Base-by-base conservation (phyloP, 2,888 invertebrate species). In the Andrena haemorrhoa region DNA sequence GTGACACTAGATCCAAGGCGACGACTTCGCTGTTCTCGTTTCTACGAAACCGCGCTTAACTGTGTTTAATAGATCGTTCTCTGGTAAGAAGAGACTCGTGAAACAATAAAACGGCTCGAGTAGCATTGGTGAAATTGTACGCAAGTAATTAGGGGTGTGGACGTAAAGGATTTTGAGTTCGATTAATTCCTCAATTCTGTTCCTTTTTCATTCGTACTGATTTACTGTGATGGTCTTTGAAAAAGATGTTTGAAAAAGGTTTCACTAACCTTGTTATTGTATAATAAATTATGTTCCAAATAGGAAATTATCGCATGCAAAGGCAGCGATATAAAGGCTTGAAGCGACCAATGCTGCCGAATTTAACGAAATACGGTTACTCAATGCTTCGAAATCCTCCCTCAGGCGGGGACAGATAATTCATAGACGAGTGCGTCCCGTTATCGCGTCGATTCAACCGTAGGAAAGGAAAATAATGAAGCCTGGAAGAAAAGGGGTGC, bases 401-500 rank as follows among this genome's bases (percentile, higher is more conserved):
- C 26, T 12, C 35, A 47, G 33, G 29, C 23, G 35, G 33, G n/a
- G 51, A 31, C 20, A 35, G 72, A 51, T 49, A 35, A 35, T 35
- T 41, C 49, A 49, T 10, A 12, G 56, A 66, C 33, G 16, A 35
- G n/a, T 49, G 58, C 29, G 58, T 49, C 41, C 63, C 23, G 23
- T 56, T 33, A 49, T 64, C 41, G 56, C 20, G 70, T 2, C 58
- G 26, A 29, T 53, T 8, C n/a, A 20, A 1, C 64, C 29, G 26
- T 16, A 58, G 47, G 60, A 33, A 66, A 60, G n/a, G 23, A 74
- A 74, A 77, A 74, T 77, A 74, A 73, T 61, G 77, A 77, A 76
- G 64, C 47, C 20, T 41, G 41, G 56, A 56, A 56, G 23, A 51
- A 66, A 61, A 66, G 73, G 74, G 66, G 66, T 41, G 65, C 65